Evolutionary conservation across 2,113 vertebrate genomes (phyloP).

Genomic region (Hystrix cristata): DNA sequence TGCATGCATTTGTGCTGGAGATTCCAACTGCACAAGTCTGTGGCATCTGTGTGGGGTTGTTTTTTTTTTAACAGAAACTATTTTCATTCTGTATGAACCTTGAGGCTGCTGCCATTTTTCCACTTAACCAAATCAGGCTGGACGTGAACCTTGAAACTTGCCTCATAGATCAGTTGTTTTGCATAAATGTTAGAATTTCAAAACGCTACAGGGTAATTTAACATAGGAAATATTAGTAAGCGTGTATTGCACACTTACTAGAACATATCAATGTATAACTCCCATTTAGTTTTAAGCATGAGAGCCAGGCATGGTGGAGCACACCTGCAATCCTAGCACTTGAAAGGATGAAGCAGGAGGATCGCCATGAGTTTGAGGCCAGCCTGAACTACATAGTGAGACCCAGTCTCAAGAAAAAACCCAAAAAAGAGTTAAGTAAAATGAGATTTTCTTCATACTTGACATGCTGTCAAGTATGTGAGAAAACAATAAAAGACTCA

Average conservation of each 20-base stretch:
- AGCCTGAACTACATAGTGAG: neutral
- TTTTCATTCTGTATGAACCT: slow-evolving; percentile 66
- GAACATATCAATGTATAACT: no score
- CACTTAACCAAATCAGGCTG: slow-evolving; percentile 75
- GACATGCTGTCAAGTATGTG: neutral
- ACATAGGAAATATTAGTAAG: neutral
- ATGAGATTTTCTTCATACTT: neutral
- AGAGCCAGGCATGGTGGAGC: no score
- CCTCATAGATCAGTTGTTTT: slow-evolving; percentile 43
- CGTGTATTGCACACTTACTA: no score
- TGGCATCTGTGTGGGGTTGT: no score
- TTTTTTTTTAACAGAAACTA: neutral
- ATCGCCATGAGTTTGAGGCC: no score
- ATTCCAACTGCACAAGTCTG: slow-evolving; percentile 62
- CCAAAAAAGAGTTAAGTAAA: neutral
- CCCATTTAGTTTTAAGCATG: no score
- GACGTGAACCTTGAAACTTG: slow-evolving; percentile 64
- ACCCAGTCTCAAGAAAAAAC: neutral
- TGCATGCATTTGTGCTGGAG: slow-evolving; percentile 87
- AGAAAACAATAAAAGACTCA: neutral
- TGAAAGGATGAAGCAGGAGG: no score
- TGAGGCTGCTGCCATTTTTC: slow-evolving; percentile 81
- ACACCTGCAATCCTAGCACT: no score
- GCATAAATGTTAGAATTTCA: slow-evolving; percentile 75
- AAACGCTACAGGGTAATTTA: slow-evolving; percentile 79